phyloP scores from a whole-genome alignment of 1,140 invertebrate genomes.

The Hylaeus anthracinus region DNA sequence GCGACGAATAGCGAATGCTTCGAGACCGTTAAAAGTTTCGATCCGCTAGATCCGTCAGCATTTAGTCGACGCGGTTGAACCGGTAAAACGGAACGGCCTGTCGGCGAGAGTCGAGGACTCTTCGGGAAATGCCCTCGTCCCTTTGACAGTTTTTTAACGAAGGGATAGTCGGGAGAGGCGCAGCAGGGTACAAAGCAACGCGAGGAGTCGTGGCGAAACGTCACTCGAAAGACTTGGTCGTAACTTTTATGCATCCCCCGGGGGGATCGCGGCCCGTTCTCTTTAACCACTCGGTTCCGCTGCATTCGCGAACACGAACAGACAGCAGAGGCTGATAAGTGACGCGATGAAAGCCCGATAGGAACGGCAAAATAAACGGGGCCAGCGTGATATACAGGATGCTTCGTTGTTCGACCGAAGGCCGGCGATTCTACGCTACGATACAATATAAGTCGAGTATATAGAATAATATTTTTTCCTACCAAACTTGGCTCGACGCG shows the following conservation, averaged over 20 bases:
- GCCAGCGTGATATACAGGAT: not conserved
- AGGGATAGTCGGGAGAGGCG: not conserved
- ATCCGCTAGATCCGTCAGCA: too few relatives aligned
- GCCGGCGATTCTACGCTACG: too few relatives aligned
- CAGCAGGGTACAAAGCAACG: slow-evolving; percentile 31
- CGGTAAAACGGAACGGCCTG: not conserved
- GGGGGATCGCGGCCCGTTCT: slow-evolving; percentile 3
- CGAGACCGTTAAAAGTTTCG: not conserved
- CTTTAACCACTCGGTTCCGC: slow-evolving; percentile 32
- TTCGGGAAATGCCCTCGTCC: not conserved
- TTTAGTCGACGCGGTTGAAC: not conserved
- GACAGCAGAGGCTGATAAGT: slow-evolving; percentile 33
- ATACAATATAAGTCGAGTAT: too few relatives aligned
- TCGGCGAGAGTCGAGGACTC: not conserved
- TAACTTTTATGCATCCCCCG: slow-evolving; percentile 27
- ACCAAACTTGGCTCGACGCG: too few relatives aligned
- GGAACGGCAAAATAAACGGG: slow-evolving; percentile 34
- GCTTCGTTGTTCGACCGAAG: too few relatives aligned
- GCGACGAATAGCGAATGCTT: not conserved
- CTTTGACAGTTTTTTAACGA: not conserved
- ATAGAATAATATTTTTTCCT: too few relatives aligned
- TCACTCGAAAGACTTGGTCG: slow-evolving; percentile 9
- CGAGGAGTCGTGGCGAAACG: not conserved
- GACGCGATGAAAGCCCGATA: slow-evolving; percentile 48
- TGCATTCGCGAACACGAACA: slow-evolving; percentile 31